These are phyloP conservation scores for Bolinopsis microptera DNA, from an alignment of 37 sponge, comb jelly and placozoan species.

Conservation along the genomic window DNA sequence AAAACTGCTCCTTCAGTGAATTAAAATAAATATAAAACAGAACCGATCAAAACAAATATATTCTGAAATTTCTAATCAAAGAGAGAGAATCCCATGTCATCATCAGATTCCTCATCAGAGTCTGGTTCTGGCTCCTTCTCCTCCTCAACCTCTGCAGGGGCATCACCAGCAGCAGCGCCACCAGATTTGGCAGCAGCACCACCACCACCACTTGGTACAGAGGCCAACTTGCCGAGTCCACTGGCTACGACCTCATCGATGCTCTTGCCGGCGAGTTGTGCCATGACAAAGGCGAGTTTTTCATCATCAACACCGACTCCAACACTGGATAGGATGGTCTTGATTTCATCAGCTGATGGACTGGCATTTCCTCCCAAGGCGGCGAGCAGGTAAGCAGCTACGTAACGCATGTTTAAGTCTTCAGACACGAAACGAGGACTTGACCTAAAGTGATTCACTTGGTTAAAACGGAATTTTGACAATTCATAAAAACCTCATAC, in stretches of 20 bases:
- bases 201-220: conserved; percentile 88
- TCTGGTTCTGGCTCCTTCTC: conserved; percentile 78
- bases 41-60: background rate
- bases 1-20: background rate
- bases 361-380: conserved; percentile 80
- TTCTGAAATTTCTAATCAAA: conserved; percentile 70
- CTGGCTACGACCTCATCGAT: conserved; percentile 89
- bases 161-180: conserved; percentile 68
- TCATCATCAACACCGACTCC: conserved; percentile 91
- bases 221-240: conserved; percentile 84
- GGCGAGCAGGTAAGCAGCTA: conserved; percentile 95
- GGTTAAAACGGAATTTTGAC: too few relatives aligned
- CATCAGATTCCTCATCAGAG: conserved; percentile 91
- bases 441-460: background rate
- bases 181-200: conserved; percentile 71
- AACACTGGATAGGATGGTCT: conserved; percentile 82
- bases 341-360: conserved; percentile 80
- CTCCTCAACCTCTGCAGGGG: conserved; percentile 71
- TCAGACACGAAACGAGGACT: conserved; percentile 45
- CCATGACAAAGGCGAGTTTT: conserved; percentile 75
- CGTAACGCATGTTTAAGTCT: conserved; percentile 92
- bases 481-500: too few relatives aligned
- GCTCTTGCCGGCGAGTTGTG: conserved; percentile 86
- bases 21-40: background rate
- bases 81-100: conserved; percentile 99